Base-by-base conservation (phyloP, 2,797 vertebrate genomes). In the Melanotaenia nigrans region DNA sequence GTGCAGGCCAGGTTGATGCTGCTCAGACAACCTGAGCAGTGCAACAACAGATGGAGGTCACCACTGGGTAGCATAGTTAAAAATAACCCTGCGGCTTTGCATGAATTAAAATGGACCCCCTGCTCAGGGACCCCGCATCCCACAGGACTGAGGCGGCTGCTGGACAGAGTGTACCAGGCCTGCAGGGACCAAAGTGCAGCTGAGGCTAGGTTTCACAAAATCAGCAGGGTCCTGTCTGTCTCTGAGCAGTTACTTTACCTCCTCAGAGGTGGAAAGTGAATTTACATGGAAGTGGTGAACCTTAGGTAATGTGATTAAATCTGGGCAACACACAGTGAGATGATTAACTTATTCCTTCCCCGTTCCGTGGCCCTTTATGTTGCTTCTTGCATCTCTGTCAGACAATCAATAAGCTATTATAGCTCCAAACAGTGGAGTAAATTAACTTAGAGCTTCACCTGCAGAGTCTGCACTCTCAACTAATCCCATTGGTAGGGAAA, bases 401-500 rank as follows among this genome's bases (percentile, higher is more conserved):
- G 85, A 81, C 90, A 92, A 95, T 95, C 94, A 93, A 95, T 95
- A 95, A 94, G 92, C 93, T 92, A 95, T 95, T 94, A 94, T 88
- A 90, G 92, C 86, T 90, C 80, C 82, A 82, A 94, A 93, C 92
- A 90, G 90, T 76, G 70, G 87, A 81, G 69, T 85, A 92, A 94
- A 94, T 95, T 87, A 94, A 94, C 88, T 94, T 93, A 93, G 36
- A 78, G 79, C 70, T 83, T 85, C 86, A 91, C 92, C 92, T 93
- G 93, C 93, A 91, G 90, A 93, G 87, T 94, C 87, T 81, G 89
- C 94, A 92, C 78, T 94, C 90, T 90, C 62, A 33, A 24, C 77
- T 94, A 94, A 94, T 93, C 92, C 93, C 88, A 87, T 84, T 85
- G 90, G 88, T 76, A 78, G 79, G 81, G 68, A 75, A 81, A 91